Evolutionary conservation across 2,797 vertebrate genomes (phyloP).

Genomic region (Periophthalmus magnuspinnatus): DNA sequence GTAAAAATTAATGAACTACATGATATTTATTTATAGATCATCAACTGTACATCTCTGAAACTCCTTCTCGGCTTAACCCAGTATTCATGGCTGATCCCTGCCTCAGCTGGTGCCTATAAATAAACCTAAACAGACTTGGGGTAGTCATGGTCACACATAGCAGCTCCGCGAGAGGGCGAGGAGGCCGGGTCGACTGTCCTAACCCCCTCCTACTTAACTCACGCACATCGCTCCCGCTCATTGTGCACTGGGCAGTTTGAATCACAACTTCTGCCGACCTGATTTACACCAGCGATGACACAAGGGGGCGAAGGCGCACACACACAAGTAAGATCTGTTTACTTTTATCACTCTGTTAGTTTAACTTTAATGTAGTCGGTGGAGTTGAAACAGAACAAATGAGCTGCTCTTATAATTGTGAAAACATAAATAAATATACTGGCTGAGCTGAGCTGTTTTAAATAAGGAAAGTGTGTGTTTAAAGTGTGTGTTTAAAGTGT

Average conservation of each 20-base stretch:
- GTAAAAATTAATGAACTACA: not conserved
- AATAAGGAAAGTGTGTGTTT: not conserved
- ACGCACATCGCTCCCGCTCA: constrained; percentile 44
- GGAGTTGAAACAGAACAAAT: not conserved
- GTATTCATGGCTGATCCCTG: constrained; percentile 51
- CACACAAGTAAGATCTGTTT: constrained; percentile 43
- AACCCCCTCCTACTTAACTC: constrained; percentile 21
- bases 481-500: not conserved
- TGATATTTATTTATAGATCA: not conserved
- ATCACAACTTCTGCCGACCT: constrained; percentile 5
- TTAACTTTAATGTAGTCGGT: not conserved
- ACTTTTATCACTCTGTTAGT: not conserved
- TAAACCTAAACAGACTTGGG: constrained; percentile 75
- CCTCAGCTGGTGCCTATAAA: constrained; percentile 73
- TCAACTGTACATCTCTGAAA: constrained; percentile 1
- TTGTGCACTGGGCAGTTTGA: constrained; percentile 38
- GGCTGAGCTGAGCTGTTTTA: not conserved
- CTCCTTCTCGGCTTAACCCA: constrained; percentile 25
- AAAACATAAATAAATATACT: not conserved
- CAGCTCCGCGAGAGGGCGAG: constrained; percentile 45
- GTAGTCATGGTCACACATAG: constrained; percentile 77
- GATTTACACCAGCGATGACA: constrained; percentile 14
- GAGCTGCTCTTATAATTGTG: not conserved
- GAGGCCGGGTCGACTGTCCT: constrained; percentile 48
- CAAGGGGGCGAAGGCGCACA: not conserved